Evolutionary conservation across 2,113 vertebrate species (phyloP).

Genomic region (Callorhinus ursinus): DNA sequence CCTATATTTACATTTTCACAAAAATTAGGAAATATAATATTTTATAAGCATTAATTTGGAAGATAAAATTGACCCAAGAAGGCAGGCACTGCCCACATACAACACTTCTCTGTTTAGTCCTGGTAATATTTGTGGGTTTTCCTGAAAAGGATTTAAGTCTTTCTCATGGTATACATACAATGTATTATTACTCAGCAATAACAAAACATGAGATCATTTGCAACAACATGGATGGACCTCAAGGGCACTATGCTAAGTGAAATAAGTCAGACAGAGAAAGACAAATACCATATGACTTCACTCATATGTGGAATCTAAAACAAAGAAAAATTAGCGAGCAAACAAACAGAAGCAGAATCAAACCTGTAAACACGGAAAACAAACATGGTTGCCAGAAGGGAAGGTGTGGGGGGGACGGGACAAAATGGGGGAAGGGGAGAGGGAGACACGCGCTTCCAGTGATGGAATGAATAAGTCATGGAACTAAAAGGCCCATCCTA

Average conservation of each 20-base stretch:
- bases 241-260: not conserved
- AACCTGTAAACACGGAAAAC: not conserved
- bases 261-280: not conserved
- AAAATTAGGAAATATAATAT: not conserved
- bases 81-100: not conserved
- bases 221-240: not conserved
- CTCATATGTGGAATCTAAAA: not conserved
- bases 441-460: not conserved
- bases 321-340: not conserved
- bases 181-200: not conserved
- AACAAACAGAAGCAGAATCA: not conserved
- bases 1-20: not conserved
- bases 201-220: not conserved
- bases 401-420: not conserved
- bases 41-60: not conserved
- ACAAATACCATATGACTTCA: not conserved
- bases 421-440: not conserved
- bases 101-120: not conserved
- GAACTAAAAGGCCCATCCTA: not conserved
- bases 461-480: not conserved
- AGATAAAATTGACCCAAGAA: constrained; percentile 15
- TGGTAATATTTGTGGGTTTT: not conserved
- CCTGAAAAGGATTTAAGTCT: not conserved
- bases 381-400: not conserved
- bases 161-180: not conserved